Conservation (phyloP, 2,797 vertebrate species). For the Carapus acus region DNA sequence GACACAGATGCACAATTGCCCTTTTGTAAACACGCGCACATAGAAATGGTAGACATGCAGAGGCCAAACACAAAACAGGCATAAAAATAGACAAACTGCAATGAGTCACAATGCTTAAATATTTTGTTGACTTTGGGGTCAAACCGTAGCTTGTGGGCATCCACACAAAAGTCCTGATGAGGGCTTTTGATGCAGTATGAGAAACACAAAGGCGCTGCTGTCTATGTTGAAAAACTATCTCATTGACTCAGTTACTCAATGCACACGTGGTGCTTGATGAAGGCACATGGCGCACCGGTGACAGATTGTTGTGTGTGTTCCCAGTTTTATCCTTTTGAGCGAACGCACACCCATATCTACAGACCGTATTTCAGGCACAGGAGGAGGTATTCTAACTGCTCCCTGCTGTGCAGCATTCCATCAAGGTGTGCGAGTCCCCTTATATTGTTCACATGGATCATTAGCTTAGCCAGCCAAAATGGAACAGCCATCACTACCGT, state of each 20-base stretch:
- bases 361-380: too few relatives aligned
- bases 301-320: background rate
- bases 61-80: slow-evolving; percentile 4
- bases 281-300: background rate
- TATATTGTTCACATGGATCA: too few relatives aligned
- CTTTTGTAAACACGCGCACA: slow-evolving; percentile 34
- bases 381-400: too few relatives aligned
- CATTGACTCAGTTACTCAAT: too few relatives aligned
- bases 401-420: too few relatives aligned
- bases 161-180: background rate
- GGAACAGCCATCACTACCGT: too few relatives aligned
- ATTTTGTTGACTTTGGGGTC: background rate
- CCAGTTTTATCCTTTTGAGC: background rate
- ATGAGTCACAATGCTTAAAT: background rate
- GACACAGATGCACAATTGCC: slow-evolving; percentile 19
- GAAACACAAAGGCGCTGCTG: too few relatives aligned
- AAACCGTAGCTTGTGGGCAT: background rate
- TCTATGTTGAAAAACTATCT: background rate
- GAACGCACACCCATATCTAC: too few relatives aligned
- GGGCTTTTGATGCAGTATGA: background rate
- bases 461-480: too few relatives aligned
- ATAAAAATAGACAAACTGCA: background rate
- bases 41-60: slow-evolving; percentile 5
- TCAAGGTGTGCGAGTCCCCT: too few relatives aligned
- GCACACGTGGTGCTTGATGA: background rate